Evolutionary conservation across 2,797 vertebrate genomes (phyloP).

Genomic region (Characodon lateralis): DNA sequence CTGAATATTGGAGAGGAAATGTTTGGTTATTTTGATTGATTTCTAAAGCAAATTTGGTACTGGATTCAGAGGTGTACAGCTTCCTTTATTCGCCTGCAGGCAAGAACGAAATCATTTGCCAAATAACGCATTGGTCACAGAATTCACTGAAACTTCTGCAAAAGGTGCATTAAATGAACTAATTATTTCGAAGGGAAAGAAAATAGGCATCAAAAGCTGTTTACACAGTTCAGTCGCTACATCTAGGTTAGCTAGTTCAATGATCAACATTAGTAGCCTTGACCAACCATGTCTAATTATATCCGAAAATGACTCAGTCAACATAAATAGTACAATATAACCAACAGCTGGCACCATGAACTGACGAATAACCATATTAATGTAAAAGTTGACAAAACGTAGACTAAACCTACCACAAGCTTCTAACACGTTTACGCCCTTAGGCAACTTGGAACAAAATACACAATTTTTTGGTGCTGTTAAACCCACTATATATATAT

Average conservation of each 20-base stretch:
- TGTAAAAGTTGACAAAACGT: neutral
- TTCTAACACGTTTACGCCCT: neutral
- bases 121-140: neutral
- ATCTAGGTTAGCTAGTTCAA: neutral
- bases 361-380: neutral
- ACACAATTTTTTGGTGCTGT: neutral
- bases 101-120: no score
- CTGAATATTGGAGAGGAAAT: fast-evolving
- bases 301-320: neutral
- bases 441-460: neutral
- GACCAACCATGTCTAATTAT: neutral
- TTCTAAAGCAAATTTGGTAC: slow-evolving; percentile 3
- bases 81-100: neutral
- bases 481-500: neutral
- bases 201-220: neutral
- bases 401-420: no score
- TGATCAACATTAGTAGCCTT: neutral
- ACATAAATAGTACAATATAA: neutral
- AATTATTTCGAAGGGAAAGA: neutral
- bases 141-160: neutral
- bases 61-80: neutral
- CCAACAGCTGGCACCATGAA: neutral
- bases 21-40: fast-evolving
- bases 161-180: neutral
- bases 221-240: neutral